Evolutionary conservation across 2,888 invertebrate species (phyloP), one percentile per base, ranked within the genome.

Genomic region (Syrista parreyssii): DNA sequence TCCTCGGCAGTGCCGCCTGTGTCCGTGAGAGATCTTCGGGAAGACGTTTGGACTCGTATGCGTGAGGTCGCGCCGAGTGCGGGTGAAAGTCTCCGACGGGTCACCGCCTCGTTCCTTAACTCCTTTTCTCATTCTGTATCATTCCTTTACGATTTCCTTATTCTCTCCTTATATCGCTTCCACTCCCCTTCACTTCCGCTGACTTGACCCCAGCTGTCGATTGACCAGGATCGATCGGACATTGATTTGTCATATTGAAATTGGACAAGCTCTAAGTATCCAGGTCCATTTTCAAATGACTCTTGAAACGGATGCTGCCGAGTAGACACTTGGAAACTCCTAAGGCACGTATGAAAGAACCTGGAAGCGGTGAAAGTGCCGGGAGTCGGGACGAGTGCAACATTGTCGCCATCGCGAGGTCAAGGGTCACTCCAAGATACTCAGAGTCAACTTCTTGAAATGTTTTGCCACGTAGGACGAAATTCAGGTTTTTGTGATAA

Each of bases 81-180:
- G 85, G 88, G 88, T 88, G 88, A 88, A 88, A 88, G 88, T 88
- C 84, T 87, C 83, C 82, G 78, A 81, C 79, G 84, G 86, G 86
- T 88, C 87, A 87, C 83, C 81, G 75, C 78, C 81, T 77, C 32
- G 81, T 76, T 79, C 77, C 76, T 36, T 77, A 80, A 78, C 80
- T 83, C 82, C 79, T 82, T 83, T 80, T 23, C 55, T 23, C 55
- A 55, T 55, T 55, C 55, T 55, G 15, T 55, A 55, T 23, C 23
- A 55, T 55, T 82, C 82, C 78, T 77, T 76, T 76, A n/a, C 76
- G 76, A 32, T 32, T 33, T 71, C 3, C 31, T 12, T 71, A 31
- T 71, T 31, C 11, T 71, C 31, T 71, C 12, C 23, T 23, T 1
- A 0, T 1, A 1, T 23, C 2, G 23, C 55, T 23, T 6, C 40